A percentile compares a stretch with the other conserved stretches of the same genome.
Conservation (phyloP, 2,888 invertebrate species). For the Yponomeuta evonymella region DNA sequence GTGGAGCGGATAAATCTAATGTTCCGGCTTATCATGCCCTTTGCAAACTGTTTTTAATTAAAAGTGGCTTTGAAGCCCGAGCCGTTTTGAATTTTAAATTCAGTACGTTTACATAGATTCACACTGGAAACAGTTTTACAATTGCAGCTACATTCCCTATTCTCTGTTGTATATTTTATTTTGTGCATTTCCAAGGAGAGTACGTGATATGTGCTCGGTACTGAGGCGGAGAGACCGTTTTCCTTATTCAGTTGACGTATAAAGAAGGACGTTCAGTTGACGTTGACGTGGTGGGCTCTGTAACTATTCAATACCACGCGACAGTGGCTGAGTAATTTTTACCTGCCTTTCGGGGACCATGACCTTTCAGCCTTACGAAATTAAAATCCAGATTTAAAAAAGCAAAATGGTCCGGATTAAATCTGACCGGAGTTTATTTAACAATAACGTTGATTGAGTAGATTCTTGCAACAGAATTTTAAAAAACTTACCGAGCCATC, state of each 20-base stretch:
- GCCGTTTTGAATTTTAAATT: conserved; percentile 44
- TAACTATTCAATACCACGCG: conserved; percentile 44
- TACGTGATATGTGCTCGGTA: conserved; percentile 51
- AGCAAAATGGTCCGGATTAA: no score
- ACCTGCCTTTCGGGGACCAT: no score
- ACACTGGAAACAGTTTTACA: conserved; percentile 48
- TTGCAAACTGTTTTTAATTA: conserved; percentile 4
- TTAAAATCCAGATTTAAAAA: no score
- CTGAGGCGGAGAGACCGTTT: conserved; percentile 28
- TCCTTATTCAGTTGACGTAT: conserved; percentile 54
- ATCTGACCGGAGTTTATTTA: no score
- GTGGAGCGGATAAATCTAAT: conserved; percentile 38
- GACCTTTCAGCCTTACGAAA: no score
- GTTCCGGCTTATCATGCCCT: neutral
- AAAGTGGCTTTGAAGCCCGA: neutral
- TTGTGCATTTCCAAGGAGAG: conserved; percentile 53
- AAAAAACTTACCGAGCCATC: no score
- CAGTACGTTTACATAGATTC: conserved; percentile 39
- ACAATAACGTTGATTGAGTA: no score
- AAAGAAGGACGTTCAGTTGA: no score
- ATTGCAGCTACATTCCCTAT: conserved; percentile 50
- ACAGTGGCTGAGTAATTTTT: neutral
- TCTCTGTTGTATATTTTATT: conserved; percentile 61
- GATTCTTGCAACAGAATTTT: no score
- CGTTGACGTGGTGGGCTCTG: conserved; percentile 48